phyloP scores from a whole-genome alignment of 2,797 vertebrate species.

The Perodicticus potto region DNA sequence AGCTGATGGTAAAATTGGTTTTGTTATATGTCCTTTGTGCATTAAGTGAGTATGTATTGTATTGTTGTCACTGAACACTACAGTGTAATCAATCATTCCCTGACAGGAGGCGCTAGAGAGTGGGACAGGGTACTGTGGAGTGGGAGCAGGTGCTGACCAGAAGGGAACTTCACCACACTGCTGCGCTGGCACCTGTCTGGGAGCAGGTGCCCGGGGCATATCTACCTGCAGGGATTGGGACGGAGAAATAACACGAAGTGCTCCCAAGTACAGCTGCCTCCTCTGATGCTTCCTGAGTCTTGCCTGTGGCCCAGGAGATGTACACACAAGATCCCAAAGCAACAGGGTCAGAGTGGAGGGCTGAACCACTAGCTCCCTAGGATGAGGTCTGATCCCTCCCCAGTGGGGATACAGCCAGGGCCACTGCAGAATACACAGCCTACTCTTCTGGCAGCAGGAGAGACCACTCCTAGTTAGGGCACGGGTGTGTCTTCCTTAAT shows the following conservation, averaged over 20 bases:
- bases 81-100: neutral
- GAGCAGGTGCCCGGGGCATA: neutral
- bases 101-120: neutral
- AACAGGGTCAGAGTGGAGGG: neutral
- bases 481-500: neutral
- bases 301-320: neutral
- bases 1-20: neutral
- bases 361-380: neutral
- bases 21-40: neutral
- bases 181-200: neutral
- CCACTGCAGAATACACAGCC: neutral
- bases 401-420: neutral
- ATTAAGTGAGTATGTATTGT: neutral
- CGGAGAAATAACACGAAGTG: neutral
- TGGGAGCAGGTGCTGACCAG: neutral
- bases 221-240: rapidly evolving
- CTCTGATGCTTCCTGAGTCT: neutral
- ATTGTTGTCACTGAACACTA: neutral
- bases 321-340: too few relatives aligned
- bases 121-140: neutral
- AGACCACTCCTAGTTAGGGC: neutral
- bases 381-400: neutral
- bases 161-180: neutral
- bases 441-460: neutral
- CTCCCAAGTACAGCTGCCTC: too few relatives aligned